These are phyloP conservation scores for Lordiphosa collinella DNA, from an alignment of 1,140 invertebrate genomes.

Conservation along the genomic window DNA sequence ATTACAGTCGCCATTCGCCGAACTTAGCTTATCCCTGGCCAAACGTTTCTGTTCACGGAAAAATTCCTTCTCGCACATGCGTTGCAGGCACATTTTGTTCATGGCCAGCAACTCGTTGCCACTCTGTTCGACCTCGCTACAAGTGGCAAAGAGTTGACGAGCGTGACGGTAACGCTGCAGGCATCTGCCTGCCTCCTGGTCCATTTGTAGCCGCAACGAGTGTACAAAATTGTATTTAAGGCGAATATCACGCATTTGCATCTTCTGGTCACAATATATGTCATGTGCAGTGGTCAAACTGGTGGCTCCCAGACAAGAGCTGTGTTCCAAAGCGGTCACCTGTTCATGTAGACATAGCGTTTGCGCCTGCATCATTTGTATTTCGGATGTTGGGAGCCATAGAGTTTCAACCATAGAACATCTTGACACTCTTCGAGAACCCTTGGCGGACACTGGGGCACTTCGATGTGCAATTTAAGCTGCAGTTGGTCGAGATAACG, in stretches of 20 bases:
- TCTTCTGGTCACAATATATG: not conserved
- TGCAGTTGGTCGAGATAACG: not conserved
- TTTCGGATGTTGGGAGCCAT: not conserved
- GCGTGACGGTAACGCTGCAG: constrained; percentile 2
- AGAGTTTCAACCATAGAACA: not conserved
- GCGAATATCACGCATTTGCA: too few species aligned
- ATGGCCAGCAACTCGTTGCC: not conserved
- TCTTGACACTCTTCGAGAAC: too few species aligned
- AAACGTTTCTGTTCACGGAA: not conserved
- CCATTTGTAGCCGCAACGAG: not conserved
- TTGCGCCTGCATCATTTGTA: not conserved
- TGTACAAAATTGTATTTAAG: not conserved
- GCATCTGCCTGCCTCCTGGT: constrained; percentile 7
- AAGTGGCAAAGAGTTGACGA: not conserved
- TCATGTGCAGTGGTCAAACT: not conserved
- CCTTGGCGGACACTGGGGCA: not conserved
- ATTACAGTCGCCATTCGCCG: too few species aligned
- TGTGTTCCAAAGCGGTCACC: not conserved
- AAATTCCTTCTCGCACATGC: not conserved
- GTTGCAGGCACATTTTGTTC: not conserved
- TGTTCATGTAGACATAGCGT: not conserved
- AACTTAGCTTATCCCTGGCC: too few species aligned
- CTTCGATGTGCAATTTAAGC: not conserved
- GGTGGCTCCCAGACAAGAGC: not conserved
- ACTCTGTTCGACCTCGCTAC: constrained; percentile 5